phyloP scores from a whole-genome alignment of 1,140 invertebrate species.

The Meloidogyne hapla region DNA sequence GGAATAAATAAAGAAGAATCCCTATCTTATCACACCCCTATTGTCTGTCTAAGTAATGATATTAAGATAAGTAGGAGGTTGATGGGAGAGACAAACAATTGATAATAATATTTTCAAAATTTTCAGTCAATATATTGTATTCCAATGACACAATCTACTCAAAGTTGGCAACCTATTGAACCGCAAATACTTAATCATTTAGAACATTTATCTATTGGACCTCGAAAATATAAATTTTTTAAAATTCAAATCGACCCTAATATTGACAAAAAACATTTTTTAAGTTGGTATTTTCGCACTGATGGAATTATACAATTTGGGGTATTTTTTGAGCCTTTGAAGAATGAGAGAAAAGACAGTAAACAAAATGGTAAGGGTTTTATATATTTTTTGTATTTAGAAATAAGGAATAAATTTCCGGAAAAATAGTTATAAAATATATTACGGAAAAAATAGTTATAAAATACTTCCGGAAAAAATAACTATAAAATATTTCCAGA shows the following conservation, averaged over 20 bases:
- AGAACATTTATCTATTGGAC: slow-evolving; percentile 48
- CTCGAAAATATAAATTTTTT: slow-evolving; percentile 52
- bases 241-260: slow-evolving; percentile 43
- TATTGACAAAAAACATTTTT: slow-evolving; percentile 20
- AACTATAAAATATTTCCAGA: not conserved
- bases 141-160: slow-evolving; percentile 44
- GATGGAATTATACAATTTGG: slow-evolving; percentile 63
- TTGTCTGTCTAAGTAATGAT: too few species aligned
- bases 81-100: too few species aligned
- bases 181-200: slow-evolving; percentile 42
- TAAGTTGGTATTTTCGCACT: slow-evolving; percentile 61
- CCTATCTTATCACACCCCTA: too few species aligned
- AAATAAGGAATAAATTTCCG: not conserved
- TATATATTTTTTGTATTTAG: not conserved
- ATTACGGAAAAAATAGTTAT: not conserved
- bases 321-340: slow-evolving; percentile 50
- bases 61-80: too few species aligned
- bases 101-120: slow-evolving; percentile 20
- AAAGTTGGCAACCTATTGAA: slow-evolving; percentile 51
- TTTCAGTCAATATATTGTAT: slow-evolving; percentile 57
- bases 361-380: not conserved
- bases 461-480: not conserved
- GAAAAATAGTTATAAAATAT: too few species aligned
- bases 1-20: too few species aligned
- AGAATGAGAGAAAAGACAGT: not conserved